Evolutionary conservation across 2,888 invertebrate species (phyloP).

Genomic region (Petrolisthes manimaculis): DNA sequence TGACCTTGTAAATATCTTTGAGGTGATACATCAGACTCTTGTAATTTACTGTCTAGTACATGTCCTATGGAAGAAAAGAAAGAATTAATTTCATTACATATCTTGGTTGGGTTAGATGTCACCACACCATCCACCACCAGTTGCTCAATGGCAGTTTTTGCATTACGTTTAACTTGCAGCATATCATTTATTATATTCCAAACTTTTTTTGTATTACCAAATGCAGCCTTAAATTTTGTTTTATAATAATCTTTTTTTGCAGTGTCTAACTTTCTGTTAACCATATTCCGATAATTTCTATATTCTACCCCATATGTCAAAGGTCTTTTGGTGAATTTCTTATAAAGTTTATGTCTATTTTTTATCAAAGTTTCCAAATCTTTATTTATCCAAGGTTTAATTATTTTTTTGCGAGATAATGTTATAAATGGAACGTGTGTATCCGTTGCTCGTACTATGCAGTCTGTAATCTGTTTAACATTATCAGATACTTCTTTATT

Average conservation of each 20-base stretch:
- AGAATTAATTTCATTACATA: not conserved
- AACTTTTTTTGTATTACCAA: not conserved
- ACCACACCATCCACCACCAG: not conserved
- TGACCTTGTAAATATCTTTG: too few species aligned
- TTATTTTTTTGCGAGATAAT: not conserved
- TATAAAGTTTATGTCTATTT: conserved; percentile 1
- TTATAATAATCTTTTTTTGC: not conserved
- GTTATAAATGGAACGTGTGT: not conserved
- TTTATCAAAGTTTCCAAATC: not conserved
- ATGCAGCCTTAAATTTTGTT: not conserved
- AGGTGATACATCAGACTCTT: too few species aligned
- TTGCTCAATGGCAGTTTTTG: not conserved
- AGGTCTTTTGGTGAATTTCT: not conserved
- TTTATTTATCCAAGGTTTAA: not conserved
- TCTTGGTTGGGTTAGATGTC: not conserved
- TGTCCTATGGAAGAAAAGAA: not conserved
- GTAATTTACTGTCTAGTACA: too few species aligned
- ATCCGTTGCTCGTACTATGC: not conserved
- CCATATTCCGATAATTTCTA: too few species aligned
- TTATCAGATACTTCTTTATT: not conserved
- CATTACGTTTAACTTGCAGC: not conserved
- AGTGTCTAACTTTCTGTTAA: not conserved
- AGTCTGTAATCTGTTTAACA: not conserved
- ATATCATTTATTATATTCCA: not conserved
- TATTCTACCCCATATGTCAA: not conserved